phyloP scores from a whole-genome alignment of 2,888 invertebrate genomes.

The Cylindroiulus punctatus region DNA sequence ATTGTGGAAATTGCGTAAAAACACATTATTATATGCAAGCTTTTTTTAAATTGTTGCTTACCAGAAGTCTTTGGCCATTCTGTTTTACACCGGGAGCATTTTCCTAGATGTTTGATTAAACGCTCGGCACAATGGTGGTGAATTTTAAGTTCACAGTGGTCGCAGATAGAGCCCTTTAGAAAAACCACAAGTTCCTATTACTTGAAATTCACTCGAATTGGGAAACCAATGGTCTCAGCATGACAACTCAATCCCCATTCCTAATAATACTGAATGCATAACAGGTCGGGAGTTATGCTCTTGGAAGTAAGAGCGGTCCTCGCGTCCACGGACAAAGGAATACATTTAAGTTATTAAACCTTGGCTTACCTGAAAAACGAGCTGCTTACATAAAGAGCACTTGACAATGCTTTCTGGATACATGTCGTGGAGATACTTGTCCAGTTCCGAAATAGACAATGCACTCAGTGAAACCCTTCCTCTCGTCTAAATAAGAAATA shows the following conservation, averaged over 20 bases:
- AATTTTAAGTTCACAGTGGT: neutral
- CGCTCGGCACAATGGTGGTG: conserved; percentile 1
- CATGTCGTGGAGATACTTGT: neutral
- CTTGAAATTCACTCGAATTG: too few species aligned
- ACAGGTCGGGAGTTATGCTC: too few species aligned
- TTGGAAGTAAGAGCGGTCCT: too few species aligned
- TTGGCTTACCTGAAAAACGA: neutral
- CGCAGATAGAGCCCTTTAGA: neutral
- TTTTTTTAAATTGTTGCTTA: neutral
- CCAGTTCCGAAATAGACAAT: conserved; percentile 10
- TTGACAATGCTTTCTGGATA: neutral
- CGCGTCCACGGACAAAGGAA: too few species aligned
- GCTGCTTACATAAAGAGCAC: neutral
- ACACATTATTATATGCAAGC: too few species aligned
- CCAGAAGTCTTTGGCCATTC: neutral
- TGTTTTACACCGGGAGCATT: neutral
- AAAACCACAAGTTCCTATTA: neutral
- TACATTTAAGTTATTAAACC: neutral
- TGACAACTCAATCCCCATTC: too few species aligned
- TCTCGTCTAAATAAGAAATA: neutral
- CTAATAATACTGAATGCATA: too few species aligned
- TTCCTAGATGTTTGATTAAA: neutral
- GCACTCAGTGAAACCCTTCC: conserved; percentile 5
- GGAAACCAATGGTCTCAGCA: too few species aligned
- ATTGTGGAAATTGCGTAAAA: too few species aligned